Percentiles rank a stretch among this genome's conserved stretches.
These are phyloP conservation scores for Caenorhabditis doughertyi DNA, from an alignment of 2,888 invertebrate species.

Conservation along the genomic window DNA sequence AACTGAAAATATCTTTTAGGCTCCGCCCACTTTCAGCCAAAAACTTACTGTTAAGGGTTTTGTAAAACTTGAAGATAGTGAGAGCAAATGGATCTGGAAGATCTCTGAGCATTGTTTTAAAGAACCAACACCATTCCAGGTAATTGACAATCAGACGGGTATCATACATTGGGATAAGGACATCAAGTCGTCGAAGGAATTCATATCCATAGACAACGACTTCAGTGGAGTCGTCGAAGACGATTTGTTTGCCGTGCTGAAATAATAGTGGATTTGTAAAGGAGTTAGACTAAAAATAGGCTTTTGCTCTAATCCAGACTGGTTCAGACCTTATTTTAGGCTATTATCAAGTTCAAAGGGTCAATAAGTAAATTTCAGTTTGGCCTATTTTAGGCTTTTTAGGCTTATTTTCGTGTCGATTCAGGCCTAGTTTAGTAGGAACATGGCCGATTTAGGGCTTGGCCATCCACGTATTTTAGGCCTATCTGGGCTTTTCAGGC, in stretches of 20 bases:
- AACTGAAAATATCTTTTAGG: conserved; percentile 68
- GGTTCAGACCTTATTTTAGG: no score
- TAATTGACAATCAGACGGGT: conserved; percentile 81
- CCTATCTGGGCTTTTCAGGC: no score
- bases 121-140: conserved; percentile 83
- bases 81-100: conserved; percentile 82
- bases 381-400: no score
- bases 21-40: not conserved
- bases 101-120: conserved; percentile 82
- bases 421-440: no score
- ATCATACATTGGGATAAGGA: conserved; percentile 76
- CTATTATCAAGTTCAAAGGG: no score
- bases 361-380: no score
- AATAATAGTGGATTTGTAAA: no score
- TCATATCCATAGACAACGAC: conserved; percentile 83
- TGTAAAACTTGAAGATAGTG: conserved; percentile 82
- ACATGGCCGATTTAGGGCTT: no score
- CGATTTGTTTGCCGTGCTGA: conserved; percentile 73
- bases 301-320: no score
- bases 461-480: no score
- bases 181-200: conserved; percentile 82
- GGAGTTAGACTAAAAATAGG: no score
- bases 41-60: conserved; percentile 79
- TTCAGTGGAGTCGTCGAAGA: conserved; percentile 77
- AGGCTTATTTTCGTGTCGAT: no score